A percentile compares a stretch with the other conserved stretches of the same genome.
These are phyloP conservation scores for Peromyscus californicus DNA, from an alignment of 2,113 vertebrate species.

Conservation along the genomic window DNA sequence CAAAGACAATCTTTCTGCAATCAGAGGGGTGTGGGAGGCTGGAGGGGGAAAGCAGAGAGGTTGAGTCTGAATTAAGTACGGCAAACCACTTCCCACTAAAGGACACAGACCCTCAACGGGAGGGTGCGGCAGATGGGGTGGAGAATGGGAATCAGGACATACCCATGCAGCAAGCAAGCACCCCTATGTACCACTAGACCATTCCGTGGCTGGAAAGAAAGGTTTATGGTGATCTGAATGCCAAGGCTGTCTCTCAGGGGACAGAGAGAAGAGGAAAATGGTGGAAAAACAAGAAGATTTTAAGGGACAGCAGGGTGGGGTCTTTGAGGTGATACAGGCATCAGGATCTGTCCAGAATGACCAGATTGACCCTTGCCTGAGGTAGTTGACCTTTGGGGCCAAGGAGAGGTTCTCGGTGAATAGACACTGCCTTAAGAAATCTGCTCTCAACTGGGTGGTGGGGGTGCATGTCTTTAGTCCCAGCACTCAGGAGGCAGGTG, in stretches of 20 bases:
- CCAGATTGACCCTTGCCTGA: neutral
- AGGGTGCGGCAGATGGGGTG: neutral
- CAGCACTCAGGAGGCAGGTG: too few relatives aligned
- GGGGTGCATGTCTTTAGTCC: too few relatives aligned
- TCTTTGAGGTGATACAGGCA: neutral
- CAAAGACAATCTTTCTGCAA: constrained; percentile 84
- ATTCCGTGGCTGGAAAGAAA: neutral
- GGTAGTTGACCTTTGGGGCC: neutral
- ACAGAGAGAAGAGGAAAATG: neutral
- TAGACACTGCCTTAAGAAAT: neutral
- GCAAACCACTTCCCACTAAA: neutral
- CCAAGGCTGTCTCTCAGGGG: neutral
- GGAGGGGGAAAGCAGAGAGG: constrained; percentile 64
- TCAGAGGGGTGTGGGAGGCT: constrained; percentile 76
- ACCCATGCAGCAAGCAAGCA: neutral
- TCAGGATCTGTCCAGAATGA: neutral
- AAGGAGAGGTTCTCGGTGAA: neutral
- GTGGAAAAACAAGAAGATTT: neutral
- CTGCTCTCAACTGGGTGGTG: too few relatives aligned
- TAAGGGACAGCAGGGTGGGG: neutral
- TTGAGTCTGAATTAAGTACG: neutral
- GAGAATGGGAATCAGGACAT: too few relatives aligned
- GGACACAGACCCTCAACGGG: neutral
- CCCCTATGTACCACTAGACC: neutral
- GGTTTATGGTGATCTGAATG: neutral